Evolutionary conservation across 2,888 invertebrate species (phyloP).

Genomic region (Tenthredo distinguenda): DNA sequence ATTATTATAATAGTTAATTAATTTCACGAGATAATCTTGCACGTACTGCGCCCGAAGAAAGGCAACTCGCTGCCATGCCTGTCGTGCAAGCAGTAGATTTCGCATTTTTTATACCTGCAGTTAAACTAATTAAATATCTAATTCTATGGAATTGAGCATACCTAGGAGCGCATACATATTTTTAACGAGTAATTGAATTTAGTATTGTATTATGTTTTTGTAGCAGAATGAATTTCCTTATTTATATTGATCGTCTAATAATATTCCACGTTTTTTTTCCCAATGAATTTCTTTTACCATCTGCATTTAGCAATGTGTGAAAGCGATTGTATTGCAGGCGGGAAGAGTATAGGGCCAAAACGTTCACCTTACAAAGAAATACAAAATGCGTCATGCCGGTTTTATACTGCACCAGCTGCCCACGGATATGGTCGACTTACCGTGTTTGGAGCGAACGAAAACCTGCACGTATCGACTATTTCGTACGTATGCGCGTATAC

Average conservation of each 20-base stretch:
- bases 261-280: neutral
- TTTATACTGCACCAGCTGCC: slow-evolving; percentile 32
- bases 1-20: neutral
- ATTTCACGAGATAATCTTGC: neutral
- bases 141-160: neutral
- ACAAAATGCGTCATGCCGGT: slow-evolving; percentile 25
- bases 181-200: neutral
- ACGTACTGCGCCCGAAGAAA: neutral
- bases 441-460: slow-evolving; percentile 43
- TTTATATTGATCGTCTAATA: neutral
- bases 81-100: neutral
- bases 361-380: slow-evolving; percentile 8
- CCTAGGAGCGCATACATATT: neutral
- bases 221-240: neutral
- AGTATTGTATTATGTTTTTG: neutral
- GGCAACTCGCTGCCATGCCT: neutral
- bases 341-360: neutral
- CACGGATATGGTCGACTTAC: slow-evolving; percentile 40
- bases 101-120: neutral
- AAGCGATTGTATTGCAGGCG: neutral
- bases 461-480: neutral
- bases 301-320: neutral
- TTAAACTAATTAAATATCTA: neutral
- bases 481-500: neutral
- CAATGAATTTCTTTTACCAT: neutral